These are phyloP conservation scores for Dicranocentrus wangi DNA, from an alignment of 2,888 invertebrate genomes.

Conservation along the genomic window DNA sequence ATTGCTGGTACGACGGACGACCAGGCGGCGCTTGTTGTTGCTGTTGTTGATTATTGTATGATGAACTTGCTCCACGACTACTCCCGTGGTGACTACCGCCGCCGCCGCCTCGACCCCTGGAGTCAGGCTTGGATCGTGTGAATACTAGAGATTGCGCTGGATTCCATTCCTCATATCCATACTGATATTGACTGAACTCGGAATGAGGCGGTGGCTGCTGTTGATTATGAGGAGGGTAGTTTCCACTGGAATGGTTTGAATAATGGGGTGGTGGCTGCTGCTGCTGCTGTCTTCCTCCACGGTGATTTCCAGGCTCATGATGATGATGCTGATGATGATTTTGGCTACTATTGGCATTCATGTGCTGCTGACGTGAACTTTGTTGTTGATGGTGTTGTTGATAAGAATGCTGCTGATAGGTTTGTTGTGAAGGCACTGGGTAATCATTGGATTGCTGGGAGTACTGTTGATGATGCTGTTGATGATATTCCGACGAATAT, in stretches of 20 bases:
- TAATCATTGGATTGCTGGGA: conserved; percentile 44
- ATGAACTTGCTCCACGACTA: conserved; percentile 23
- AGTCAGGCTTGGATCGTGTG: conserved; percentile 51
- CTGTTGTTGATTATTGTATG: too few species aligned
- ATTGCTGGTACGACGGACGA: conserved; percentile 11
- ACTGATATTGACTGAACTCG: conserved; percentile 56
- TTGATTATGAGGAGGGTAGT: conserved; percentile 1
- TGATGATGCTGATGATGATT: not conserved
- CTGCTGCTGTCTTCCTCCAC: conserved; percentile 8
- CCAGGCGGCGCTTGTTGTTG: not conserved
- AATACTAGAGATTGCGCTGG: conserved; percentile 58
- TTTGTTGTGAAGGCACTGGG: conserved; percentile 57
- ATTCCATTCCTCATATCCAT: conserved; percentile 56
- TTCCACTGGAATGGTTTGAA: conserved; percentile 36
- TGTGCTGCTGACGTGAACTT: too few species aligned
- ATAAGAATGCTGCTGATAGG: conserved; percentile 20
- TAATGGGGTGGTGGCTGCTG: conserved; percentile 26
- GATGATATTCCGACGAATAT: conserved; percentile 33
- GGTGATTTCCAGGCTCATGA: conserved; percentile 15
- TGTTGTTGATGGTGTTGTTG: conserved; percentile 26
- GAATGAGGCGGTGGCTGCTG: not conserved
- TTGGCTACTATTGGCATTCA: too few species aligned
- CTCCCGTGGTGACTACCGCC: conserved; percentile 32
- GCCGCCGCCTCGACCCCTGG: conserved; percentile 23
- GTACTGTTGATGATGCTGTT: conserved; percentile 35